Evolutionary conservation across 1,140 invertebrate species (phyloP).

Genomic region (Sweltsa coloradensis): DNA sequence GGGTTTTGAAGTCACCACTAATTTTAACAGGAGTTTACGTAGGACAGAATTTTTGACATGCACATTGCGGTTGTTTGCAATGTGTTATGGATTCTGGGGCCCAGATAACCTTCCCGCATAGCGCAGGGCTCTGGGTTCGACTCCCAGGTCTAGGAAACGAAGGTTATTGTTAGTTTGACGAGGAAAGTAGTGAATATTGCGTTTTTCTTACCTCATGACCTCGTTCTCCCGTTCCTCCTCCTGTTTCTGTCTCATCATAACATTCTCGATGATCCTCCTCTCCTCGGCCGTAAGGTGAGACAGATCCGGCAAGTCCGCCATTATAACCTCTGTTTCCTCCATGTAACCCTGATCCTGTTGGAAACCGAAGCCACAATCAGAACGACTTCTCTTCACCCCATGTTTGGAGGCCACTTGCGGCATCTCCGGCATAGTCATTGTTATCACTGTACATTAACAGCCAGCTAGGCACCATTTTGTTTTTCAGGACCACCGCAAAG

Average conservation of each 20-base stretch:
- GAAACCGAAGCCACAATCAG: not conserved
- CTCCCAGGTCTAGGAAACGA: too few species aligned
- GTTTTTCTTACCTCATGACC: constrained; percentile 89
- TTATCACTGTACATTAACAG: not conserved
- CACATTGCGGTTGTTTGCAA: too few species aligned
- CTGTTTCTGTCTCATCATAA: constrained; percentile 90
- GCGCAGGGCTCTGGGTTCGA: too few species aligned
- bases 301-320: constrained; percentile 59
- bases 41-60: too few species aligned
- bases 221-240: constrained; percentile 93
- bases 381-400: not conserved
- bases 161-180: too few species aligned
- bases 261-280: constrained; percentile 91
- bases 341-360: not conserved
- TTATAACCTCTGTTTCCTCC: not conserved
- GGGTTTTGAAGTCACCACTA: too few species aligned
- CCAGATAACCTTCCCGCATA: too few species aligned
- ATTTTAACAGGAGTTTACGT: too few species aligned
- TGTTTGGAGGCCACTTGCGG: not conserved
- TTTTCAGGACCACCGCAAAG: not conserved
- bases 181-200: too few species aligned
- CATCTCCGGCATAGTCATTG: not conserved
- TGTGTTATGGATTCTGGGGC: too few species aligned
- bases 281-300: constrained; percentile 96
- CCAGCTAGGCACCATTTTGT: not conserved